Base-by-base conservation (phyloP, 2,888 invertebrate genomes). In the Drosophila lacicola region DNA sequence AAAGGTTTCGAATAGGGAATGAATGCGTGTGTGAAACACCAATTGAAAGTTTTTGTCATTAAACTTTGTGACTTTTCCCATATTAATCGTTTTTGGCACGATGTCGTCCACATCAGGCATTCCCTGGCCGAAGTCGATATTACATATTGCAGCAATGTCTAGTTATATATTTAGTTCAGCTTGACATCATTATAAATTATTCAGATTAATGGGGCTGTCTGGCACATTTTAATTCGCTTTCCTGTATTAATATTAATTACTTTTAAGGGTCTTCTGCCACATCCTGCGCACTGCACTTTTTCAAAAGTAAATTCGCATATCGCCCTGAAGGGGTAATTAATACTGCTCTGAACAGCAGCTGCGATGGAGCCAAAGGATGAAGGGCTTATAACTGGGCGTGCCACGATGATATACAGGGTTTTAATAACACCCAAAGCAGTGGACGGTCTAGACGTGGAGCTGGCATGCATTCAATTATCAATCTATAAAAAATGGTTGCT, bases 311-410 rank as follows among this genome's bases (percentile, higher is more conserved):
- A 67, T 58, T 76, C 60, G 53, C 80, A 66, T 76, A 66, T 83
- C 72, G 69, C 76, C 72, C 51, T 49, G 73, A 67, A 64, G 68
- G 64, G 57, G 74, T 77, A 83, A 83, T 88, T 82, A 85, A 82
- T 85, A 77, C 70, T 68, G 49, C 42, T 42, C 39, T 25, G 25
- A 50, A 44, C 46, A 17, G 47, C 46, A 39, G 36, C 29, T 39
- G 47, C 13, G 44, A 19, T 39, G 44, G 29, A 21, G 47, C 41
- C n/a, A 42, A 42, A 2, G 36, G 34, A 50, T 21, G 39, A 46
- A 29, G 10, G n/a, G 29, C 39, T 33, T 50, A n/a, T 44, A 55
- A 47, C 51, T 56, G 61, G 46, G 47, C 37, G 39, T 37, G 33
- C 25, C 61, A 36, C 17, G 33, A 33, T 46, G 57, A 74, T 55